These are phyloP conservation scores for Anoplopoma fimbria DNA, from an alignment of 2,113 vertebrate genomes.

Conservation along the genomic window DNA sequence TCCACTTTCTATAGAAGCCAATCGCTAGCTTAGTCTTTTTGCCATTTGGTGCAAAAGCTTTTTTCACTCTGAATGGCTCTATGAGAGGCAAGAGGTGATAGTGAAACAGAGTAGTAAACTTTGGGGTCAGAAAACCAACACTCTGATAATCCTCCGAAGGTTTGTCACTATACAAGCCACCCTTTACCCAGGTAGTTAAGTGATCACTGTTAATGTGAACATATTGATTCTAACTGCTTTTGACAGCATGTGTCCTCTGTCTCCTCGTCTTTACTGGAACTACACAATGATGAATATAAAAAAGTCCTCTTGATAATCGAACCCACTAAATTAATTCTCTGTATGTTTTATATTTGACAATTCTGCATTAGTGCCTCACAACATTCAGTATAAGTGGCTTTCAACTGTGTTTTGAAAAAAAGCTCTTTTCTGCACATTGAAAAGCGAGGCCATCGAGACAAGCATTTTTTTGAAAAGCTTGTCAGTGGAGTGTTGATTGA, in stretches of 20 bases:
- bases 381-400: neutral
- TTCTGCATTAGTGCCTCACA: neutral
- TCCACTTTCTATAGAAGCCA: neutral
- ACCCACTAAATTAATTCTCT: neutral
- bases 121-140: neutral
- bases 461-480: constrained; percentile 21
- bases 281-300: neutral
- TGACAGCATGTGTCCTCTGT: neutral
- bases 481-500: constrained; percentile 30
- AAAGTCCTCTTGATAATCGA: neutral
- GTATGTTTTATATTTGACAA: neutral
- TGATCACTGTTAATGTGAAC: neutral
- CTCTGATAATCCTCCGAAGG: no score
- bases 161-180: no score
- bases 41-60: neutral
- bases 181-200: no score
- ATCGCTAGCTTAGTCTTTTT: neutral
- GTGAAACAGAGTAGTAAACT: neutral
- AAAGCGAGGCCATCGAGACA: constrained; percentile 42
- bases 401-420: neutral
- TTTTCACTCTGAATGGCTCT: no score
- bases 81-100: no score
- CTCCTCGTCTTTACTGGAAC: neutral
- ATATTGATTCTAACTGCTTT: neutral
- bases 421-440: neutral